Evolutionary conservation across 1,140 invertebrate species (phyloP).

Genomic region (Rhagoletis pomonella): DNA sequence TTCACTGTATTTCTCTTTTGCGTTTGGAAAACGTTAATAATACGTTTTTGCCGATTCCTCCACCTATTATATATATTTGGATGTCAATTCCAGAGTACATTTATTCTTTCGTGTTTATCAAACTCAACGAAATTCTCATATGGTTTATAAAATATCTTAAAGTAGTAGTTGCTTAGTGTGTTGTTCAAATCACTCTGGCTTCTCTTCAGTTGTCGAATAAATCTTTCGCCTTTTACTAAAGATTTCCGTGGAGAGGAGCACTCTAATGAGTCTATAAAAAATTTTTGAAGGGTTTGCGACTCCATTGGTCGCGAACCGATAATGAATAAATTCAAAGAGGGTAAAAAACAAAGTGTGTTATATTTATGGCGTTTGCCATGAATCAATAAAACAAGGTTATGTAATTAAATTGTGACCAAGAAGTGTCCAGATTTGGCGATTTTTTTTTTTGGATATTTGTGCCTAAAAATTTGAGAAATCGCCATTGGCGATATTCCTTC

Average conservation of each 20-base stretch:
- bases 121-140: slow-evolving; percentile 5
- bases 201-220: slow-evolving; percentile 59
- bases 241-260: slow-evolving; percentile 75
- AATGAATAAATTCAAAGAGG: background rate
- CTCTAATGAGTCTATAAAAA: slow-evolving; percentile 71
- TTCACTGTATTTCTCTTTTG: background rate
- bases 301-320: background rate
- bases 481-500: too few species aligned
- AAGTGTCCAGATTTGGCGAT: too few species aligned
- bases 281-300: slow-evolving; percentile 43
- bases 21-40: background rate
- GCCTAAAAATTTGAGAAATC: too few species aligned
- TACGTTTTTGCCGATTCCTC: background rate
- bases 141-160: background rate
- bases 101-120: background rate
- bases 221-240: slow-evolving; percentile 77
- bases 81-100: too few species aligned
- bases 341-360: too few species aligned
- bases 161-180: background rate
- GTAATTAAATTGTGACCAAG: too few species aligned
- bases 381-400: too few species aligned
- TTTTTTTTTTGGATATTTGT: too few species aligned
- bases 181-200: background rate
- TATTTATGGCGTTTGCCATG: too few species aligned
- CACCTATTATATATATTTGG: background rate